These are phyloP conservation scores for Cacatua alba DNA, from an alignment of 2,113 vertebrate genomes.

Conservation along the genomic window DNA sequence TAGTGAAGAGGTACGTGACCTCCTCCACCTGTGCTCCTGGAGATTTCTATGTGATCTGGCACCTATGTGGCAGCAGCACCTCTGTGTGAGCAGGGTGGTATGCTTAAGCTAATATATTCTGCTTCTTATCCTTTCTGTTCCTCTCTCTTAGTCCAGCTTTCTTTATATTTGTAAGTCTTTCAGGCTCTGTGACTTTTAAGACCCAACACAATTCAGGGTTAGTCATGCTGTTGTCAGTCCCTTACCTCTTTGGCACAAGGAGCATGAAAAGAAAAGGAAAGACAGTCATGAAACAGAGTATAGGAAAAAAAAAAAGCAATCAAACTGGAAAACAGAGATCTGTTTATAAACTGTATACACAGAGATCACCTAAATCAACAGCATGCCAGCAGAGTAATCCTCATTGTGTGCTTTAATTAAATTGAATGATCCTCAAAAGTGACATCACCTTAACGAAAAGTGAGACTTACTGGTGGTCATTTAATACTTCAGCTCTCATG, in stretches of 20 bases:
- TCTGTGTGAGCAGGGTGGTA: background rate
- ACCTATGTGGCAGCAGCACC: background rate
- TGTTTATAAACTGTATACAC: background rate
- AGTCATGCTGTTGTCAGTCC: background rate
- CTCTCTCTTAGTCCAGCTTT: background rate
- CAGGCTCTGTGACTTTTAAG: constrained; percentile 5
- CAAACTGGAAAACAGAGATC: background rate
- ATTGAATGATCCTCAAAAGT: background rate
- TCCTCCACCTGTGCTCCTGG: background rate
- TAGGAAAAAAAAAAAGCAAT: background rate
- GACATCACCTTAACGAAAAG: background rate
- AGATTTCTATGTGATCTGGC: background rate
- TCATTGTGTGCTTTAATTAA: background rate
- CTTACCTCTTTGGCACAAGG: background rate
- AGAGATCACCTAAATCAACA: background rate
- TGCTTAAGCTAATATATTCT: background rate
- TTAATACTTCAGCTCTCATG: background rate
- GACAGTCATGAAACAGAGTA: background rate
- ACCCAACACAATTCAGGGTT: background rate
- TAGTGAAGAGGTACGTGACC: background rate
- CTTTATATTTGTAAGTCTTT: background rate
- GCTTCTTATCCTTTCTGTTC: background rate
- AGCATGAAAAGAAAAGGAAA: background rate
- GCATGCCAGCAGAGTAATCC: background rate
- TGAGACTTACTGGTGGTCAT: background rate